phyloP scores from a whole-genome alignment of 2,113 vertebrate species.

The Heterotilapia buettikoferi region DNA sequence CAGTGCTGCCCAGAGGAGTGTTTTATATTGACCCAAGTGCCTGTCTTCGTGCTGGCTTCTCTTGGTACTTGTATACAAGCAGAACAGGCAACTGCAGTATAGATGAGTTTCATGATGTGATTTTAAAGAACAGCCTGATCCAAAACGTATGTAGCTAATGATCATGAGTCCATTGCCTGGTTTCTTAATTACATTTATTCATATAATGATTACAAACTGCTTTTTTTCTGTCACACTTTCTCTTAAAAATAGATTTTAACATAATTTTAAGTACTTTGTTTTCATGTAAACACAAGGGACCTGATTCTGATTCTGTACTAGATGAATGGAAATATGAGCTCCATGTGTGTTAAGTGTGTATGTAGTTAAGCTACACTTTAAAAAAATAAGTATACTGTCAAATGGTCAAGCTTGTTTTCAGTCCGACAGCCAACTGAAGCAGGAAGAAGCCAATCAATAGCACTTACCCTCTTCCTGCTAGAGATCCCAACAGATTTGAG shows the following conservation, averaged over 20 bases:
- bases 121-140: not conserved
- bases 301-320: not conserved
- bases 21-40: not conserved
- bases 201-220: not conserved
- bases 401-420: slow-evolving; percentile 56
- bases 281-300: not conserved
- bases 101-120: not conserved
- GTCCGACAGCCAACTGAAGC: slow-evolving; percentile 42
- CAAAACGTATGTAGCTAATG: not conserved
- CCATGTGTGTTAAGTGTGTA: not conserved
- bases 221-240: not conserved
- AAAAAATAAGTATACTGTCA: slow-evolving; percentile 41
- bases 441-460: slow-evolving; percentile 70
- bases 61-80: not conserved
- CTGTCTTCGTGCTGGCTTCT: not conserved
- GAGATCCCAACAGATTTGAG: slow-evolving; percentile 36
- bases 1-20: slow-evolving; percentile 8
- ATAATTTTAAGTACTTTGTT: not conserved
- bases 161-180: not conserved
- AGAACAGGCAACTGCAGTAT: not conserved
- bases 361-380: not conserved
- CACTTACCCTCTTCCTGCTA: slow-evolving; percentile 71
- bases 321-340: not conserved
- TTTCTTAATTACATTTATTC: not conserved
- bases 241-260: not conserved